Base-by-base conservation (phyloP, 1,140 invertebrate genomes). In the Cataglyphis hispanica region DNA sequence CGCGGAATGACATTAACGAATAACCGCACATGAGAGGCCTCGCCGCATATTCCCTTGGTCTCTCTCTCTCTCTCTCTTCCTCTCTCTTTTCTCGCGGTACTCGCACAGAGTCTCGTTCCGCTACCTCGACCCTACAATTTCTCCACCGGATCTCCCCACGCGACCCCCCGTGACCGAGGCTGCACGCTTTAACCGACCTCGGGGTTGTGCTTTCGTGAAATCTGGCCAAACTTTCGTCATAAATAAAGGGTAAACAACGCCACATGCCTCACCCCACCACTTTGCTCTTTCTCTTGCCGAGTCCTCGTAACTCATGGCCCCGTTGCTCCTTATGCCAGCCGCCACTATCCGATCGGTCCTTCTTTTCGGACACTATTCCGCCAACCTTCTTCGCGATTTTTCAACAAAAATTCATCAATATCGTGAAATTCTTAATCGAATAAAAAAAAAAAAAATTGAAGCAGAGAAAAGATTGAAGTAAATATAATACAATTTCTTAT, bases 191-290 rank as follows among this genome's bases (percentile, higher is more conserved):
- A 92, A 89, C 91, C 87, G 88, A 89, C 86, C 80, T 84, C 86
- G 75, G 84, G 90, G 83, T 83, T 89, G 88, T 89, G 89, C 91
- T 89, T 92, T 92, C 91, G 91, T 90, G 90, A 94, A 94, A 94
- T 94, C 93, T 93, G 90, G 90, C 87, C 91, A 93, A 94, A 94
- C 93, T 94, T 94, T 94, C 85, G 92, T 93, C 93, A 94, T 94
- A 94, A 94, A 94, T 94, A 94, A 94, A 93, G 93, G 93, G 92
- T 93, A 94, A 94, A 94, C 94, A 94, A 93, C 91, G 92, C 81
- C 63, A 70, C 46, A 50, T 16, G 46, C 58, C 63, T 72, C 81
- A 46, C 37, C 40, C 83, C 69, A 72, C 56, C 83, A 46, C 66
- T 58, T 87, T 70, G 72, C 67, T 75, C 80, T 89, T 81, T 72